A percentile compares a stretch with the other conserved stretches of the same genome.
Conservation (phyloP, 2,888 invertebrate species). For the Ethmia dodecea region DNA sequence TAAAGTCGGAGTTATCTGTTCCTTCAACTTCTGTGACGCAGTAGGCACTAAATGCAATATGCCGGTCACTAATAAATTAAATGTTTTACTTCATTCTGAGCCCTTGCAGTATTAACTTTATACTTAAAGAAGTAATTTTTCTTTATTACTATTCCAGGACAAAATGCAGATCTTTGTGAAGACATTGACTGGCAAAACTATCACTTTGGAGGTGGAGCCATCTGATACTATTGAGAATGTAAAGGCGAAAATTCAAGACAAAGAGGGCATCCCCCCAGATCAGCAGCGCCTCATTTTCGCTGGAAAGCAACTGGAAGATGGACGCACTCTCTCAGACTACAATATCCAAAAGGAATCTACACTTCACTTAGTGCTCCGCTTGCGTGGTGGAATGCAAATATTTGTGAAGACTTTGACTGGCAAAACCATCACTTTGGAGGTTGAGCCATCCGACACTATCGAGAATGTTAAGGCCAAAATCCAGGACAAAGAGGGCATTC, state of each 20-base stretch:
- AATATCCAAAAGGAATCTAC: conserved; percentile 21
- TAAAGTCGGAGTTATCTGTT: no score
- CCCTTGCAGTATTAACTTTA: no score
- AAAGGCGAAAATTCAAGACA: conserved; percentile 20
- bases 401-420: conserved; percentile 22
- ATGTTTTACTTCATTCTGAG: no score
- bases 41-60: no score
- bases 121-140: no score
- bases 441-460: conserved; percentile 21
- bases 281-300: conserved; percentile 21
- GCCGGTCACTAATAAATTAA: no score
- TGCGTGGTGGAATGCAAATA: conserved; percentile 19
- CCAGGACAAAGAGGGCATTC: conserved; percentile 23
- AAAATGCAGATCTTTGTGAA: conserved; percentile 39
- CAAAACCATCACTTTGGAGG: conserved; percentile 21
- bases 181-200: conserved; percentile 16
- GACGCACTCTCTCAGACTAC: conserved; percentile 19
- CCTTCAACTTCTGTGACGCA: no score
- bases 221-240: conserved; percentile 20
- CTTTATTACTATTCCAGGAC: conserved; percentile 25
- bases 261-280: conserved; percentile 20
- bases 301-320: conserved; percentile 19
- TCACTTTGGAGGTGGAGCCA: conserved; percentile 14
- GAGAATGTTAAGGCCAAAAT: conserved; percentile 23
- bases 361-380: conserved; percentile 16